These are phyloP conservation scores for Tribolium castaneum DNA, from an alignment of 1,140 invertebrate genomes.

Conservation along the genomic window DNA sequence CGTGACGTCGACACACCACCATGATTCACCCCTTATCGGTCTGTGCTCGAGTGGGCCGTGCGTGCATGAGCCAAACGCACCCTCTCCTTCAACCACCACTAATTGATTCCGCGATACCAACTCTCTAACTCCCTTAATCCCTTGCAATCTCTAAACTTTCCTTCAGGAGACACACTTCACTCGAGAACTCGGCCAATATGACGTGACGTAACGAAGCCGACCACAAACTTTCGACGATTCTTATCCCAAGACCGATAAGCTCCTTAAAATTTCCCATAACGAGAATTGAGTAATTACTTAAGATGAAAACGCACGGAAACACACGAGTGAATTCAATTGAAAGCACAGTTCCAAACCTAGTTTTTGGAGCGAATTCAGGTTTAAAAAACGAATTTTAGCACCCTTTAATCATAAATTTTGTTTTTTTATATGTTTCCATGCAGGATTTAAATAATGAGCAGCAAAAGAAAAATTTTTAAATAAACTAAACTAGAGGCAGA, in stretches of 20 bases:
- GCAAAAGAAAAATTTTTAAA: no score
- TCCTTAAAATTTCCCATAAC: conserved; percentile 31
- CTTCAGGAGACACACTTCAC: conserved; percentile 21
- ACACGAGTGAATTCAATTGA: not conserved
- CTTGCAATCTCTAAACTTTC: conserved; percentile 45
- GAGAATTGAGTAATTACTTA: conserved; percentile 31
- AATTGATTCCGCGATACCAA: conserved; percentile 47
- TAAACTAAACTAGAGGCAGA: no score
- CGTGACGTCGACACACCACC: conserved; percentile 52
- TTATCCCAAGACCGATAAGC: conserved; percentile 15
- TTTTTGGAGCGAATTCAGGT: no score
- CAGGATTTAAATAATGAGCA: no score
- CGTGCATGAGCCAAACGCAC: conserved; percentile 34
- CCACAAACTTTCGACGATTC: conserved; percentile 13
- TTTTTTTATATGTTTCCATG: no score
- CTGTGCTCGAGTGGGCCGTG: conserved; percentile 33
- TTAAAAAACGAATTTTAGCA: no score
- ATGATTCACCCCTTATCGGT: conserved; percentile 46
- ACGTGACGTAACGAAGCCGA: not conserved
- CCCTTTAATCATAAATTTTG: no score
- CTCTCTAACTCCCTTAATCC: conserved; percentile 43
- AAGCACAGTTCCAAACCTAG: no score
- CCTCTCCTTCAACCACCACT: conserved; percentile 28
- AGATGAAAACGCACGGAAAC: not conserved
- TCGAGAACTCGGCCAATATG: not conserved